These are phyloP conservation scores for Periplaneta americana DNA, from an alignment of 1,140 invertebrate species.

Conservation along the genomic window DNA sequence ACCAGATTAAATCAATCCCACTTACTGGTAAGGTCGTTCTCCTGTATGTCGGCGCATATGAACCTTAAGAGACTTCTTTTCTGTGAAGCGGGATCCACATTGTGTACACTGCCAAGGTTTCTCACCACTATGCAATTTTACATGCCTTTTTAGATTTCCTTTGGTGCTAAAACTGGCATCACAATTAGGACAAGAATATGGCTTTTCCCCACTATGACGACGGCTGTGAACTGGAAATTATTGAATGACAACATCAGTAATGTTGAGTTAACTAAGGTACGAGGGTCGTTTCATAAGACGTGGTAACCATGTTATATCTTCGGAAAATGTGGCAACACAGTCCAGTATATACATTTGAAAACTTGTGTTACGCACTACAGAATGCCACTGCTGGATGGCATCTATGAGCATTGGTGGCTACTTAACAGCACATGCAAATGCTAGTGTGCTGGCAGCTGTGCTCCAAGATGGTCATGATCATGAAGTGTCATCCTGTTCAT, in stretches of 20 bases:
- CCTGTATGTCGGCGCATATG: constrained; percentile 39
- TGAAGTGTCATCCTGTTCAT: no score
- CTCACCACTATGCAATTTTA: constrained; percentile 30
- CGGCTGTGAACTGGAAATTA: constrained; percentile 5
- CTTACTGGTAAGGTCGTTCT: constrained; percentile 37
- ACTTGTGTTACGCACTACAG: neutral
- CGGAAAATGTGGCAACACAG: no score
- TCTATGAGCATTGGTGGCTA: no score
- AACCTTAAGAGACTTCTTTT: constrained; percentile 39
- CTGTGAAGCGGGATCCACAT: constrained; percentile 31
- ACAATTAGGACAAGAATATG: constrained; percentile 4
- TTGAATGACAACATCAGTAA: neutral
- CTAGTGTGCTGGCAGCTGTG: no score
- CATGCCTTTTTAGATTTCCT: constrained; percentile 31
- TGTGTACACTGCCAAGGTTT: constrained; percentile 31
- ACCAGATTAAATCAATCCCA: neutral
- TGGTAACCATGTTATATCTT: no score
- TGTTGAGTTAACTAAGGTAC: neutral
- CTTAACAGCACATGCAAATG: no score
- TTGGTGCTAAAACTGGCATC: constrained; percentile 8
- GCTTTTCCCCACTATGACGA: constrained; percentile 12
- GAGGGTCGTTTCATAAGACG: no score
- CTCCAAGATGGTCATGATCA: no score
- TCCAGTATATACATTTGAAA: neutral
- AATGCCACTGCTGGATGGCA: neutral